Evolutionary conservation across 1,140 invertebrate species (phyloP), one percentile per base, ranked within the genome.

Genomic region (Drosophila bifasciata): DNA sequence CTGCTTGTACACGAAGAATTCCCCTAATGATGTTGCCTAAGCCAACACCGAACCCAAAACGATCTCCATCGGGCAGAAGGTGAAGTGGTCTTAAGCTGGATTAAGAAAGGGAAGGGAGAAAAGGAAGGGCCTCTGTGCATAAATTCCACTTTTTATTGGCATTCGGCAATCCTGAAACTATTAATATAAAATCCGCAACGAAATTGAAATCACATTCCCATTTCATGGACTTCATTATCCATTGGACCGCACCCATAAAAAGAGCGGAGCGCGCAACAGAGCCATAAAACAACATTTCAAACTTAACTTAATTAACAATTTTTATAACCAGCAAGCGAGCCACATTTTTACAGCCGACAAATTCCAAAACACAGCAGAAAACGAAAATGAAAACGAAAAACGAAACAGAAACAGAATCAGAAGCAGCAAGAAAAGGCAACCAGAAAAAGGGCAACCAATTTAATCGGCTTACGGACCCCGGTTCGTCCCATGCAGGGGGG

Each of bases 261-360:
- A 41, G 48, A 32, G 55, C 23, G 28, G 8, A 8, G 8, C 44
- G 45, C 28, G 71, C 58, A 64, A 57, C 40, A 72, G 16, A 64
- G 69, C 60, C 70, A 63, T 81, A 77, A 83, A 83, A 83, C 79
- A 70, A 64, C 71, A 60, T 67, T 76, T 79, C 61, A 79, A 79
- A 72, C 76, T 85, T 71, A 79, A 79, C 67, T 84, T 79, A 85
- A 76, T 83, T 83, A 83, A 83, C 69, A 78, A 78, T 64, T 64
- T 84, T 79, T 76, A 79, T 60, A 85, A 76, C 75, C 76, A 61
- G 49, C 32, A 3, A 28, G 36, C 51, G 43, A 39, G 51, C 28
- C 21, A 57, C 52, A 64, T 53, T 74, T 73, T 74, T 74, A 74
- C 70, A 63, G 45, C 51, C 69, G 41, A 62, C 51, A 41, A 72